A percentile compares a stretch with the other conserved stretches of the same genome.
These are phyloP conservation scores for Scaptomyza pallida DNA, from an alignment of 1,140 invertebrate species.

Conservation along the genomic window DNA sequence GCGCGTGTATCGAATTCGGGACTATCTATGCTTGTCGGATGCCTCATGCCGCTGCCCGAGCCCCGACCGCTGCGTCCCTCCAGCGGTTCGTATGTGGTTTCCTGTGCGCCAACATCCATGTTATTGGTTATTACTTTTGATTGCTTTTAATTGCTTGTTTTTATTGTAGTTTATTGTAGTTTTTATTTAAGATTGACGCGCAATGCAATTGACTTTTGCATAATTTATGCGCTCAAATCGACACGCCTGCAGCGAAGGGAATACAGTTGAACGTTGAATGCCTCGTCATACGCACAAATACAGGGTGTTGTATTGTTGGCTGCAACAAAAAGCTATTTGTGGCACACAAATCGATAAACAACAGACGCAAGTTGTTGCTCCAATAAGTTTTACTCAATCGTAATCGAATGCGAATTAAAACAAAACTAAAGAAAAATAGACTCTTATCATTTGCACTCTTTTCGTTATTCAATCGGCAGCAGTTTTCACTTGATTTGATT, in stretches of 20 bases:
- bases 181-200: conserved; percentile 11
- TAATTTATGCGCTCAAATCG: conserved; percentile 39
- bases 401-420: conserved; percentile 22
- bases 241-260: conserved; percentile 28
- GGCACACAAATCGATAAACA: conserved; percentile 67
- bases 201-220: conserved; percentile 46
- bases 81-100: conserved; percentile 78
- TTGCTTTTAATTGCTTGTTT: conserved; percentile 13
- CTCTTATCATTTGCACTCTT: background rate
- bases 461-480: background rate
- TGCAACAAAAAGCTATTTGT: conserved; percentile 12
- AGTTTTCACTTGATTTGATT: conserved; percentile 2
- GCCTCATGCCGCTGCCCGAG: conserved; percentile 50
- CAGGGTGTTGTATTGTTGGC: conserved; percentile 44
- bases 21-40: conserved; percentile 75
- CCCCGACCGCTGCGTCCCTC: conserved; percentile 58
- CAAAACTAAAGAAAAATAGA: background rate
- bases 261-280: conserved; percentile 16
- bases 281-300: conserved; percentile 21
- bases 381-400: conserved; percentile 4
- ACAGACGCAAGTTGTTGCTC: conserved; percentile 54
- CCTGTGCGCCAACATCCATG: conserved; percentile 73
- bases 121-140: background rate
- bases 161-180: conserved; percentile 1
- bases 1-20: conserved; percentile 76